Conservation (phyloP, 2,113 vertebrate species). For the Strix uralensis region DNA sequence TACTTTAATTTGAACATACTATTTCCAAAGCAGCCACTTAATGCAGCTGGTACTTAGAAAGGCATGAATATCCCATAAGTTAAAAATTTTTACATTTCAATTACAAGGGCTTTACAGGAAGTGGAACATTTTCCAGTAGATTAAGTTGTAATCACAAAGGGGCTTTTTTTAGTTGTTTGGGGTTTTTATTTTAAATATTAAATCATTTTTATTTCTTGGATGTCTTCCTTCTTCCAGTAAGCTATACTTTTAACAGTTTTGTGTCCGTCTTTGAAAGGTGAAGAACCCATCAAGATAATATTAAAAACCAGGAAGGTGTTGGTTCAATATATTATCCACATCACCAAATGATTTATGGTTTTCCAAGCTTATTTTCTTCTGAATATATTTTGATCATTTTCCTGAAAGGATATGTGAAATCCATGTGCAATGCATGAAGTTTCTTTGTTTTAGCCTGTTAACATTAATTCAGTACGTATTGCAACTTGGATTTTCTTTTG, state of each 20-base stretch:
- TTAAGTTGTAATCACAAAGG: constrained; percentile 18
- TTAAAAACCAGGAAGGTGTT: not conserved
- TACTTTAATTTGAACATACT: constrained; percentile 77
- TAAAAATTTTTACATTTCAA: constrained; percentile 62
- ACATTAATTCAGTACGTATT: not conserved
- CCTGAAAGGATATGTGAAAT: not conserved
- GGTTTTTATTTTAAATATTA: not conserved
- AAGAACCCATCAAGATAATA: not conserved
- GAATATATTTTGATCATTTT: not conserved
- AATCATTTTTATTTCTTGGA: constrained; percentile 5
- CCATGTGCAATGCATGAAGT: not conserved
- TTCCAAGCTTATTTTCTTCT: not conserved
- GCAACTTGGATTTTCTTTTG: not conserved
- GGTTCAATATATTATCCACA: not conserved
- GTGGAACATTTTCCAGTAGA: constrained; percentile 25
- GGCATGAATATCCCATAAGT: constrained; percentile 66
- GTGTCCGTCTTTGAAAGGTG: not conserved
- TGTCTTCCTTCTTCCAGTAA: not conserved
- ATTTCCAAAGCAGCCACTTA: constrained; percentile 70
- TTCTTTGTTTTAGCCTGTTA: not conserved
- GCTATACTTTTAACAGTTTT: not conserved
- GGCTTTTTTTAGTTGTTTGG: not conserved
- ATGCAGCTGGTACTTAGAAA: constrained; percentile 60
- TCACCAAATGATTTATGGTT: not conserved
- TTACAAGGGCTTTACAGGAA: constrained; percentile 56